Conservation (phyloP, 2,888 invertebrate species). For the Esperia sulphurella region DNA sequence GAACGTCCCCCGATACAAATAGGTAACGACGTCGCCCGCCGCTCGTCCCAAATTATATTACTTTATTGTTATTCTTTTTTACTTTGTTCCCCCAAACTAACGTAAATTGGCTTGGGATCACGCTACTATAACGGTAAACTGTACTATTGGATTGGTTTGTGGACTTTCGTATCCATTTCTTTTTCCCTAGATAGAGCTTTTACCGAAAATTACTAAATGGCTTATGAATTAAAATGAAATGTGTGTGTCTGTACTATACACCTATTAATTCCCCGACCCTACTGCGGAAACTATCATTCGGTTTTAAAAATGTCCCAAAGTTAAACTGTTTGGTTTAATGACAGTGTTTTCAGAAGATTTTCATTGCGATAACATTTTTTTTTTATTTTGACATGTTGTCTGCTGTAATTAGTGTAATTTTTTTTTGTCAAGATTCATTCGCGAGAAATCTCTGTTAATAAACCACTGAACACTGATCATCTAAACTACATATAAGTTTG, state of each 20-base stretch:
- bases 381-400: no score
- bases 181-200: neutral
- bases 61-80: conserved; percentile 73
- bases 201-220: neutral
- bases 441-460: no score
- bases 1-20: conserved; percentile 59
- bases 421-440: no score
- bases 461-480: no score
- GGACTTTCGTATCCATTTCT: conserved; percentile 5
- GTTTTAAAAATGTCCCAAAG: no score
- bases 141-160: conserved; percentile 62
- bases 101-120: conserved; percentile 76
- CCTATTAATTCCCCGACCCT: neutral
- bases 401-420: no score
- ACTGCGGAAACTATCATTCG: no score
- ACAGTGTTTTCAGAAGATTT: no score
- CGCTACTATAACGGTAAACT: conserved; percentile 72
- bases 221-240: neutral
- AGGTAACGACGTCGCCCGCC: conserved; percentile 58
- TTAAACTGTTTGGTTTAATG: no score
- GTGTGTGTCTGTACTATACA: neutral
- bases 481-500: no score
- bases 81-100: conserved; percentile 69
- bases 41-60: conserved; percentile 73
- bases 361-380: no score